phyloP scores from a whole-genome alignment of 2,888 invertebrate genomes.

The Candidula unifasciata region DNA sequence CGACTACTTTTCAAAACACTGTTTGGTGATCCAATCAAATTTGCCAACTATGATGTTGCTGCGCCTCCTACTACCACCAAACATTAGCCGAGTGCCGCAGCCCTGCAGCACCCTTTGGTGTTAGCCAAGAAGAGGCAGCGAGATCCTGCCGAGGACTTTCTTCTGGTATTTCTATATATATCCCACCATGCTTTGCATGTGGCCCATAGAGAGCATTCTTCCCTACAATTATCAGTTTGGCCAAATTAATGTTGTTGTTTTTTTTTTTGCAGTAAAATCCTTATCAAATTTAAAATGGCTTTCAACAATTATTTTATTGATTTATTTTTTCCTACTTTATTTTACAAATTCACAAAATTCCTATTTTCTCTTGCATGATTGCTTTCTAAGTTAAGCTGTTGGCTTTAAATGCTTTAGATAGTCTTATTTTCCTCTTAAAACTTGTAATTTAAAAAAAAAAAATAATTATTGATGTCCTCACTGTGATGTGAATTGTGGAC shows the following conservation, averaged over 20 bases:
- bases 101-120: conserved; percentile 77
- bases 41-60: conserved; percentile 76
- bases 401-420: conserved; percentile 45
- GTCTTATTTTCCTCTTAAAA: conserved; percentile 24
- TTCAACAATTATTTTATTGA: neutral
- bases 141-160: conserved; percentile 89
- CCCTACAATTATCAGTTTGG: conserved; percentile 15
- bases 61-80: conserved; percentile 68
- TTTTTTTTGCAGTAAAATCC: conserved; percentile 4
- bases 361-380: conserved; percentile 39
- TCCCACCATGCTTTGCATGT: conserved; percentile 77
- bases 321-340: conserved; percentile 25
- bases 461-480: neutral
- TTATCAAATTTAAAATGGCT: neutral
- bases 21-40: conserved; percentile 66
- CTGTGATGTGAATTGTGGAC: conserved; percentile 8
- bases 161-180: conserved; percentile 88
- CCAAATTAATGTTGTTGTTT: neutral
- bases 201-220: conserved; percentile 64
- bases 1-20: conserved; percentile 47
- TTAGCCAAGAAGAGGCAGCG: conserved; percentile 95
- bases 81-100: conserved; percentile 76
- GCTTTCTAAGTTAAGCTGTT: conserved; percentile 39
- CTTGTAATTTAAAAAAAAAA: neutral
- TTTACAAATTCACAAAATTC: conserved; percentile 21